These are phyloP conservation scores for Sceloporus tristichus DNA, from an alignment of 2,113 vertebrate species.

Conservation along the genomic window DNA sequence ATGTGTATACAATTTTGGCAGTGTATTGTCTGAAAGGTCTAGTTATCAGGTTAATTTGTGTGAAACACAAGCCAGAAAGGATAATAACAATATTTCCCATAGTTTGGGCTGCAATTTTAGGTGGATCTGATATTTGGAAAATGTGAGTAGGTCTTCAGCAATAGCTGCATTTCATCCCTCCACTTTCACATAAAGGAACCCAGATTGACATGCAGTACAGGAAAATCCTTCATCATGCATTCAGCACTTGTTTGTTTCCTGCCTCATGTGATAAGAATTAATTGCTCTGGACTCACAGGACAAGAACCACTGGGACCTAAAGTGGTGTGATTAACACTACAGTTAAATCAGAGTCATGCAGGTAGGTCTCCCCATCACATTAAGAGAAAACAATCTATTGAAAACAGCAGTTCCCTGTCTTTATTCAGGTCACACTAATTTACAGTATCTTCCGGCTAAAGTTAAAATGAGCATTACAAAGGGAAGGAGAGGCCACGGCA, in stretches of 20 bases:
- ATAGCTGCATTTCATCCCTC: neutral
- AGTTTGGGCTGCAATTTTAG: conserved; percentile 20
- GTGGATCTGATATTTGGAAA: conserved; percentile 40
- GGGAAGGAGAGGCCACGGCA: too few relatives aligned
- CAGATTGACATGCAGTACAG: conserved; percentile 3
- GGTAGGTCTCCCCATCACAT: conserved; percentile 33
- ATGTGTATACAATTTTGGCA: neutral
- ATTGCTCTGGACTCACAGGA: conserved; percentile 39
- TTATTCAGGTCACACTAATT: neutral
- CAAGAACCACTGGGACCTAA: conserved; percentile 29
- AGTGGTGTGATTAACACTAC: conserved; percentile 25
- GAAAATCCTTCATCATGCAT: conserved; percentile 31
- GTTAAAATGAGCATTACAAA: neutral
- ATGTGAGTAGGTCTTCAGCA: conserved; percentile 30
- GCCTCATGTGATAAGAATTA: conserved; percentile 37
- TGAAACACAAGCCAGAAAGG: conserved; percentile 50
- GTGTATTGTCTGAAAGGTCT: conserved; percentile 31
- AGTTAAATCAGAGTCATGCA: conserved; percentile 43
- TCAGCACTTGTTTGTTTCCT: conserved; percentile 40
- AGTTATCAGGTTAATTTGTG: conserved; percentile 35
- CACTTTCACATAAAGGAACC: neutral
- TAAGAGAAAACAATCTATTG: neutral
- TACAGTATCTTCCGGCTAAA: neutral
- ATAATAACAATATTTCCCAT: conserved; percentile 27
- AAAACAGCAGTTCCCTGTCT: neutral